Evolutionary conservation across 2,797 vertebrate genomes (phyloP).

Genomic region (Tokudaia muenninki): DNA sequence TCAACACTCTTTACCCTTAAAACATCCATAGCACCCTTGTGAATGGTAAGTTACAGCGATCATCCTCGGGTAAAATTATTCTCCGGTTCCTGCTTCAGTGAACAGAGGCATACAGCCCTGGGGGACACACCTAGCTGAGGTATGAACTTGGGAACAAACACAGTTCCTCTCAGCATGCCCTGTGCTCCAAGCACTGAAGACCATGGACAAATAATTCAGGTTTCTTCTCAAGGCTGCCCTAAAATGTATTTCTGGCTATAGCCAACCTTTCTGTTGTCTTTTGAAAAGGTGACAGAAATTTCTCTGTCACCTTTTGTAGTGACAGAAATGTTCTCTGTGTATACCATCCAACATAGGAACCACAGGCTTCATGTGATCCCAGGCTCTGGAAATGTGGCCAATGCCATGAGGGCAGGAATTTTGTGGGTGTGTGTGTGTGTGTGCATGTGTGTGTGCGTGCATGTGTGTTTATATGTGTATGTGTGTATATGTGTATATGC

Average conservation of each 20-base stretch:
- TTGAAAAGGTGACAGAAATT: not conserved
- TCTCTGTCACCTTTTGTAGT: not conserved
- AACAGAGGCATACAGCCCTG: constrained; percentile 30
- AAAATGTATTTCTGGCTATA: not conserved
- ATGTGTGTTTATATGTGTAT: too few relatives aligned
- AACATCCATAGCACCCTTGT: constrained; percentile 26
- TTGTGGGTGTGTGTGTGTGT: not conserved
- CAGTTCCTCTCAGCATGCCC: not conserved
- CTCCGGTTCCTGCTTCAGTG: constrained; percentile 37
- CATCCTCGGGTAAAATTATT: constrained; percentile 44
- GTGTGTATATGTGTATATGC: accelerated
- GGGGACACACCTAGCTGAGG: not conserved
- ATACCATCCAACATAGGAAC: not conserved
- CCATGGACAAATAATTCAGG: not conserved
- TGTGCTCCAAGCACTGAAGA: not conserved
- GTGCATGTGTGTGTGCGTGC: too few relatives aligned
- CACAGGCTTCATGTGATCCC: not conserved
- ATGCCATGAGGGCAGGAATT: not conserved
- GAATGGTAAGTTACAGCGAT: constrained; percentile 26
- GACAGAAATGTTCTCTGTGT: not conserved
- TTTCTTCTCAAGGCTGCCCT: not conserved
- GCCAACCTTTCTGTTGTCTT: not conserved
- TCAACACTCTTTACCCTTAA: constrained; percentile 16
- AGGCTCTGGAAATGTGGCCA: not conserved
- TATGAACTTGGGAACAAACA: not conserved